Conservation (phyloP, 2,113 vertebrate species). For the Heliornis fulica region DNA sequence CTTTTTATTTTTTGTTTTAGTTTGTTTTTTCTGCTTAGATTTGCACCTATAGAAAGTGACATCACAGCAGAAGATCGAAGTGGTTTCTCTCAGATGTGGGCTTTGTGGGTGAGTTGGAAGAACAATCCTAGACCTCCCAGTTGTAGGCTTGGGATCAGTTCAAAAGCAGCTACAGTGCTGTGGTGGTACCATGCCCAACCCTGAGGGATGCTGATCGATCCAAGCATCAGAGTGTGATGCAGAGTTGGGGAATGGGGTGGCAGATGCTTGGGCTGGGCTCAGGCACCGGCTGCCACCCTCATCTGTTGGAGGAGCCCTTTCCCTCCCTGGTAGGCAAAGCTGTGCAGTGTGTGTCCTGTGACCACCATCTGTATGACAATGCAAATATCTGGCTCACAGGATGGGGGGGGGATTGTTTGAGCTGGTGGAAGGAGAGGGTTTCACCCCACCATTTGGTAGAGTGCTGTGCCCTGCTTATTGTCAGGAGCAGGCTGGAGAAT, state of each 20-base stretch:
- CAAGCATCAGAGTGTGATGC: rapidly evolving
- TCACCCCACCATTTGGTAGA: rapidly evolving
- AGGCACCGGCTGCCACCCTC: rapidly evolving
- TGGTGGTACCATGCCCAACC: not conserved
- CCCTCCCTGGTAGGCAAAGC: not conserved
- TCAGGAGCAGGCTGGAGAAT: not conserved
- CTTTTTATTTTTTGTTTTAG: rapidly evolving
- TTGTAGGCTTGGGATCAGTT: not conserved
- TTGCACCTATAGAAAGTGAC: not conserved
- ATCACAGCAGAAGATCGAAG: not conserved
- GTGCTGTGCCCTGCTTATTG: not conserved
- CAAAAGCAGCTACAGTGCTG: not conserved
- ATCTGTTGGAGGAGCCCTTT: not conserved
- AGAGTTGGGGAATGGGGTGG: rapidly evolving
- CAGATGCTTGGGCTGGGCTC: too few species aligned
- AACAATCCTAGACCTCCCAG: not conserved
- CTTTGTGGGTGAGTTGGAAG: not conserved
- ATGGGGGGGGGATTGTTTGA: rapidly evolving
- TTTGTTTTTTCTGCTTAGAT: not conserved
- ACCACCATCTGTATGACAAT: rapidly evolving
- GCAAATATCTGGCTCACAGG: rapidly evolving
- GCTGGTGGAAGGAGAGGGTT: not conserved
- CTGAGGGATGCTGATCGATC: not conserved
- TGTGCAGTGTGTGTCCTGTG: rapidly evolving
- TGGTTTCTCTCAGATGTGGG: not conserved